Conservation (phyloP, 2,113 vertebrate species). For the Agapornis roseicollis region DNA sequence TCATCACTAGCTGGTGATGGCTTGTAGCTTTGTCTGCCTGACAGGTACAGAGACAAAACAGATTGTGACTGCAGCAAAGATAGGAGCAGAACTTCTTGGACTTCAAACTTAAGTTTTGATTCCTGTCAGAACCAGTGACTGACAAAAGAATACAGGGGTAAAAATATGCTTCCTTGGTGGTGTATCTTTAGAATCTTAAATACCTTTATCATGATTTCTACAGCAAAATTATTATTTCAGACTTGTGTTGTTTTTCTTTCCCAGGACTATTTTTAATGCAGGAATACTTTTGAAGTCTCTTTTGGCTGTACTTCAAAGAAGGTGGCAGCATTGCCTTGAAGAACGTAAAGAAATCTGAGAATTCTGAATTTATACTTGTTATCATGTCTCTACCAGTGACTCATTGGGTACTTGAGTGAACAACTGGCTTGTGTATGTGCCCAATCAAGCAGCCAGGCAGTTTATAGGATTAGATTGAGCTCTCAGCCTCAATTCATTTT, state of each 20-base stretch:
- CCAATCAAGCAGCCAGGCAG: not conserved
- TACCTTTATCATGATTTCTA: not conserved
- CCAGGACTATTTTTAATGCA: not conserved
- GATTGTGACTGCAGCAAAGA: not conserved
- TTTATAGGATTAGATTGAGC: not conserved
- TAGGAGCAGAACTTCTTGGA: not conserved
- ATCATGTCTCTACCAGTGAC: not conserved
- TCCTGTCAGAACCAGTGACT: not conserved
- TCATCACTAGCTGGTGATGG: rapidly evolving
- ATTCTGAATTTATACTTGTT: not conserved
- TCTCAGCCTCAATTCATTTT: not conserved
- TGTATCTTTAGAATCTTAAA: not conserved
- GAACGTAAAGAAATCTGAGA: not conserved
- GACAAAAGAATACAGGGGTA: not conserved
- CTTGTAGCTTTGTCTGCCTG: not conserved
- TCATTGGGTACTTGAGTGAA: not conserved
- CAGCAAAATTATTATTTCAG: not conserved
- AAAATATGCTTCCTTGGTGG: not conserved
- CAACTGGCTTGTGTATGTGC: not conserved
- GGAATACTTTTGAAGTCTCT: not conserved
- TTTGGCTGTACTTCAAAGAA: not conserved
- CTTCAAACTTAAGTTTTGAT: not conserved
- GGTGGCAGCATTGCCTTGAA: not conserved
- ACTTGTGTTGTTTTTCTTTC: not conserved
- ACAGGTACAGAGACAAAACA: not conserved